These are phyloP conservation scores for Halocaridina rubra DNA, from an alignment of 2,888 invertebrate species.

Conservation along the genomic window DNA sequence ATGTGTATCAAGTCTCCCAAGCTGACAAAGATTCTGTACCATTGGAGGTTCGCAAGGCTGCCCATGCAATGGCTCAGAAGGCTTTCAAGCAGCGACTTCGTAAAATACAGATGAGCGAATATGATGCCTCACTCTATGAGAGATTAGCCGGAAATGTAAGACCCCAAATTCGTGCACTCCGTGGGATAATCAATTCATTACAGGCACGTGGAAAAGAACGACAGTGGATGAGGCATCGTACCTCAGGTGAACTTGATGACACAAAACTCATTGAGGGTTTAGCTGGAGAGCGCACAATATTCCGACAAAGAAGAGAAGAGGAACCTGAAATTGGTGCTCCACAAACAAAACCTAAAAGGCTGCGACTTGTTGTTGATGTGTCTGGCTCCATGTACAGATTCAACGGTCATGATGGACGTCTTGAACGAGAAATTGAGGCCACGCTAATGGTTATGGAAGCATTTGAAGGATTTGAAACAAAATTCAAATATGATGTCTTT, in stretches of 20 bases:
- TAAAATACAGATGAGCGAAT: constrained; percentile 95
- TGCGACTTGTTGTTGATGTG: constrained; percentile 89
- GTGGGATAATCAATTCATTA: constrained; percentile 85
- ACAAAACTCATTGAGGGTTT: constrained; percentile 91
- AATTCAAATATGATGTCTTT: constrained; percentile 90
- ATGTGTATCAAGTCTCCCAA: constrained; percentile 77
- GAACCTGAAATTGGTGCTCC: constrained; percentile 90
- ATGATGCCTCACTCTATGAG: constrained; percentile 88
- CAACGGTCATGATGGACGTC: constrained; percentile 92
- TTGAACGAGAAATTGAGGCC: constrained; percentile 91
- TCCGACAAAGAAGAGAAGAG: constrained; percentile 84
- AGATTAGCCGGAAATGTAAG: constrained; percentile 82
- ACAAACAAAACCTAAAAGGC: constrained; percentile 87
- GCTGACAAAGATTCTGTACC: constrained; percentile 91
- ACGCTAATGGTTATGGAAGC: constrained; percentile 91
- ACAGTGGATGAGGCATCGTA: constrained; percentile 94
- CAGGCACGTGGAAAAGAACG: constrained; percentile 95
- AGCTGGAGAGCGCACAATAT: constrained; percentile 91
- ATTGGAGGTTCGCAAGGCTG: constrained; percentile 87
- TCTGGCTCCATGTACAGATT: constrained; percentile 98
- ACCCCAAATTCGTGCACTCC: constrained; percentile 80
- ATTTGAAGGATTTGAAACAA: constrained; percentile 86
- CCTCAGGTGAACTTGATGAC: constrained; percentile 94
- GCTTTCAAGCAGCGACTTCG: constrained; percentile 87
- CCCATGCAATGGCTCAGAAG: constrained; percentile 91